phyloP scores from a whole-genome alignment of 1,140 invertebrate genomes.

The Orius insidiosus region DNA sequence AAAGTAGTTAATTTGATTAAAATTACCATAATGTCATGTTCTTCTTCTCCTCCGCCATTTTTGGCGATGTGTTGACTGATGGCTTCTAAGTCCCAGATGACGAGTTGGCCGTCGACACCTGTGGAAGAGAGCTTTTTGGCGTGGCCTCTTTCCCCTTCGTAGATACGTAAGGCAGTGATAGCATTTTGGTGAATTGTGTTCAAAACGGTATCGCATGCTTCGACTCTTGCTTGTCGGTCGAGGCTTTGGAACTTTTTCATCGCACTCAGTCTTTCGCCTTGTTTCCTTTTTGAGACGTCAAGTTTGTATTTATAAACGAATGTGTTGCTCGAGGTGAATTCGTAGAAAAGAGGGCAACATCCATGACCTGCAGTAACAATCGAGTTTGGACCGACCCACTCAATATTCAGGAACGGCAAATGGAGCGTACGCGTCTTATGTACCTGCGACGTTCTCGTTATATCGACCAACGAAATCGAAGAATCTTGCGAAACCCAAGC shows the following conservation, averaged over 20 bases:
- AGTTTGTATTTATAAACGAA: slow-evolving; percentile 69
- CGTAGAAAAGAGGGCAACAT: slow-evolving; percentile 85
- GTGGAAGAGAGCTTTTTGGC: slow-evolving; percentile 75
- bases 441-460: slow-evolving; percentile 46
- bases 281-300: slow-evolving; percentile 80
- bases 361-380: slow-evolving; percentile 88
- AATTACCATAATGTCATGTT: too few species aligned
- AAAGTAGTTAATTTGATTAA: too few species aligned
- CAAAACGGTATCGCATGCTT: slow-evolving; percentile 66
- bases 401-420: slow-evolving; percentile 82
- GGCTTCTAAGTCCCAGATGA: slow-evolving; percentile 79
- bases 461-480: slow-evolving; percentile 83
- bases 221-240: slow-evolving; percentile 77
- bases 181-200: slow-evolving; percentile 96
- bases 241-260: slow-evolving; percentile 95
- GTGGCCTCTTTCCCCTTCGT: slow-evolving; percentile 50
- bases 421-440: slow-evolving; percentile 65
- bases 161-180: slow-evolving; percentile 67
- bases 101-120: slow-evolving; percentile 87
- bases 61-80: not conserved
- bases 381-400: slow-evolving; percentile 75
- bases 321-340: slow-evolving; percentile 49
- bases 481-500: slow-evolving; percentile 97
- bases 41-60: not conserved
- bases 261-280: slow-evolving; percentile 72